Percentiles rank a stretch among this genome's conserved stretches.
Evolutionary conservation across 2,888 invertebrate genomes (phyloP).

Genomic region (Chymomyza procnemis): DNA sequence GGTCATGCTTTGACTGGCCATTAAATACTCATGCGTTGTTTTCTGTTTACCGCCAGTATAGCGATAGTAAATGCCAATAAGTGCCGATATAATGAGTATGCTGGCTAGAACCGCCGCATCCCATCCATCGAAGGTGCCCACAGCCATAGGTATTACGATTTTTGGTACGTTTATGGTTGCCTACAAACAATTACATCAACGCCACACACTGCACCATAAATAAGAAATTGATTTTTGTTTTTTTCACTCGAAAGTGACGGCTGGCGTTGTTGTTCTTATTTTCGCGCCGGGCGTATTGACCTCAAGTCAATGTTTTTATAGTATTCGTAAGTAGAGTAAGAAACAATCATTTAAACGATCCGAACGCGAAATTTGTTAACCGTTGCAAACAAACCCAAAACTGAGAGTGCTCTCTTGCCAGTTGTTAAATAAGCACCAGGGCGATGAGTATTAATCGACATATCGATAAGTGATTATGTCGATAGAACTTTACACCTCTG

Average conservation of each 20-base stretch:
- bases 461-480: no score
- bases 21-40: slow-evolving; percentile 91
- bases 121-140: slow-evolving; percentile 81
- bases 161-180: slow-evolving; percentile 6
- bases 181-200: background rate
- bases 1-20: slow-evolving; percentile 90
- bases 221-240: slow-evolving; percentile 54
- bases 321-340: background rate
- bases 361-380: background rate
- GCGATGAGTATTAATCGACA: background rate
- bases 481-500: no score
- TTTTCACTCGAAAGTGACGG: slow-evolving; percentile 16
- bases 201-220: background rate
- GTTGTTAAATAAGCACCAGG: background rate
- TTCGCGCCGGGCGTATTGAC: slow-evolving; percentile 44
- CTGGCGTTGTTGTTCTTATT: slow-evolving; percentile 11
- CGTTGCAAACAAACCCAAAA: background rate
- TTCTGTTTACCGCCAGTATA: slow-evolving; percentile 92
- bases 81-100: slow-evolving; percentile 85
- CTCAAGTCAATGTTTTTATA: slow-evolving; percentile 15
- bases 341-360: background rate
- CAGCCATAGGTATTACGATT: slow-evolving; percentile 33
- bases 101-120: slow-evolving; percentile 87
- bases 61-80: slow-evolving; percentile 90
- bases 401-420: background rate